phyloP scores from a whole-genome alignment of 2,797 vertebrate species.

The Hipposideros larvatus region DNA sequence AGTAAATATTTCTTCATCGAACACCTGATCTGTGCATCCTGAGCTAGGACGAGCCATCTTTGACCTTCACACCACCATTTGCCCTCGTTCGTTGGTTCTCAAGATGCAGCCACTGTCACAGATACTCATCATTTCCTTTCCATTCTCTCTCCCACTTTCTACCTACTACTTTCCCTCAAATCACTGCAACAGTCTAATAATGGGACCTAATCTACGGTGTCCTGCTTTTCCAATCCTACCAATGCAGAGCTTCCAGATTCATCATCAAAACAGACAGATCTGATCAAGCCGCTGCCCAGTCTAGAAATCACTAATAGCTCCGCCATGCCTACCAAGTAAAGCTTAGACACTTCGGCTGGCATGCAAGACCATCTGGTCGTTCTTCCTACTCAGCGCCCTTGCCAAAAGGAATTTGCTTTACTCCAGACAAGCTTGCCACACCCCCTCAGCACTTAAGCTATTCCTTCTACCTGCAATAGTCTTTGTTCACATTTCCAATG shows the following conservation, averaged over 20 bases:
- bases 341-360: neutral
- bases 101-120: neutral
- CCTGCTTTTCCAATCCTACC: neutral
- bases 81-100: neutral
- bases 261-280: neutral
- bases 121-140: neutral
- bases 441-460: fast-evolving
- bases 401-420: neutral
- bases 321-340: neutral
- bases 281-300: neutral
- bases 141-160: neutral
- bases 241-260: neutral
- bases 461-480: neutral
- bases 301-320: neutral
- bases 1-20: neutral
- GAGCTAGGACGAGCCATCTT: neutral
- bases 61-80: neutral
- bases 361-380: neutral
- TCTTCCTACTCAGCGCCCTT: neutral
- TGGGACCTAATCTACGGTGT: neutral
- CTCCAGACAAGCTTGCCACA: neutral
- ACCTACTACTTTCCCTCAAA: neutral
- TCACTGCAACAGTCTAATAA: too few species aligned
- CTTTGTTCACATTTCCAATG: neutral
- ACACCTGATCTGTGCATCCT: neutral